phyloP scores from a whole-genome alignment of 2,113 vertebrate genomes.

The Pseudonaja textilis region DNA sequence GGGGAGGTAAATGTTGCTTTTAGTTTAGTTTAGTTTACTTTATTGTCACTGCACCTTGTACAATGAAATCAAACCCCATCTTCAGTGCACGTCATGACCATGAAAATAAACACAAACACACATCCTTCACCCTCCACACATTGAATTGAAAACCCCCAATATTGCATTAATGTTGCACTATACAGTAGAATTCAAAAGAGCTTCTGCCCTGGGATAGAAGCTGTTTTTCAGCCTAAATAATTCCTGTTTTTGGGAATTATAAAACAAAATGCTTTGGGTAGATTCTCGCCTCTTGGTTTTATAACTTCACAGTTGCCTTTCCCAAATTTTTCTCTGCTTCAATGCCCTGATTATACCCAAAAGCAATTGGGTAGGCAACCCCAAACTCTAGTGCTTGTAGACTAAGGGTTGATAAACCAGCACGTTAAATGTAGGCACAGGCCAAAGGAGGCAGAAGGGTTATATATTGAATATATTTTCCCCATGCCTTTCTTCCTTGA shows the following conservation, averaged over 20 bases:
- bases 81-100: too few relatives aligned
- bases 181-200: too few relatives aligned
- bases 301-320: neutral
- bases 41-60: too few relatives aligned
- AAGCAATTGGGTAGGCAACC: neutral
- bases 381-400: neutral
- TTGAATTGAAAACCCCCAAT: too few relatives aligned
- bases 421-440: neutral
- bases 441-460: neutral
- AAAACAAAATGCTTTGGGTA: constrained; percentile 35
- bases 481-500: neutral
- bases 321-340: neutral
- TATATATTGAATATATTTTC: neutral
- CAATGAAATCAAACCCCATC: too few relatives aligned
- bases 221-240: too few relatives aligned
- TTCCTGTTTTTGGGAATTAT: constrained; percentile 32
- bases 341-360: neutral
- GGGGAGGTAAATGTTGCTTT: constrained; percentile 14
- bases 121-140: too few relatives aligned
- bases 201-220: too few relatives aligned
- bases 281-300: neutral
- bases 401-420: neutral
- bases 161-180: too few relatives aligned
- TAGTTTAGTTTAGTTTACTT: too few relatives aligned
- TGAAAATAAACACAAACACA: too few relatives aligned